These are phyloP conservation scores for Boloria selene DNA, from an alignment of 2,888 invertebrate species.

Conservation along the genomic window DNA sequence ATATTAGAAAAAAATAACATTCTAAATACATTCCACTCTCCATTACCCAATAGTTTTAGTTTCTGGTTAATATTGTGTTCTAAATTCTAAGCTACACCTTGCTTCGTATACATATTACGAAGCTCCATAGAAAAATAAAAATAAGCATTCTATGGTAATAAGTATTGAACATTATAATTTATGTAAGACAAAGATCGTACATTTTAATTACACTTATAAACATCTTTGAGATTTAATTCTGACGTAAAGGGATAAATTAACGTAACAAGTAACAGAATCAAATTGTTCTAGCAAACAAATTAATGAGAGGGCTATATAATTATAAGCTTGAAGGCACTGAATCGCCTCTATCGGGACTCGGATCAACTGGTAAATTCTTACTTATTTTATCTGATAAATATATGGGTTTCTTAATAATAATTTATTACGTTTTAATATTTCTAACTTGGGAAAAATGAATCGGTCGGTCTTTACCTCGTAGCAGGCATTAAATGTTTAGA, in stretches of 20 bases:
- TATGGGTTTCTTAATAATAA: not conserved
- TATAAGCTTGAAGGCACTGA: slow-evolving; percentile 25
- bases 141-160: not conserved
- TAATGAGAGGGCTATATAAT: slow-evolving; percentile 30
- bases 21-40: too few relatives aligned
- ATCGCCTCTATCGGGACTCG: slow-evolving; percentile 22
- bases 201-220: slow-evolving; percentile 9
- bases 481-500: too few relatives aligned
- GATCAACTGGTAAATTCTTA: slow-evolving; percentile 20
- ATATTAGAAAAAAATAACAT: too few relatives aligned
- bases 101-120: too few relatives aligned
- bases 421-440: not conserved
- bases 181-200: slow-evolving; percentile 1
- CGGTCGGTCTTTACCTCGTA: too few relatives aligned
- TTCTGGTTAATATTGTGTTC: too few relatives aligned
- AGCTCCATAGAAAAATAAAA: too few relatives aligned
- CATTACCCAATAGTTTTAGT: too few relatives aligned
- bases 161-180: not conserved
- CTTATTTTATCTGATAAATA: slow-evolving; percentile 20
- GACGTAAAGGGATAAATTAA: slow-evolving; percentile 10
- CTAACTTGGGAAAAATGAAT: too few relatives aligned
- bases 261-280: slow-evolving; percentile 26
- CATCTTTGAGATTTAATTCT: slow-evolving; percentile 5
- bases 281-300: slow-evolving; percentile 26
- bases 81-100: too few relatives aligned